A percentile compares a stretch with the other conserved stretches of the same genome.
phyloP scores from a whole-genome alignment of 92 coral and sea anemone genomes.

The Nematostella vectensis region DNA sequence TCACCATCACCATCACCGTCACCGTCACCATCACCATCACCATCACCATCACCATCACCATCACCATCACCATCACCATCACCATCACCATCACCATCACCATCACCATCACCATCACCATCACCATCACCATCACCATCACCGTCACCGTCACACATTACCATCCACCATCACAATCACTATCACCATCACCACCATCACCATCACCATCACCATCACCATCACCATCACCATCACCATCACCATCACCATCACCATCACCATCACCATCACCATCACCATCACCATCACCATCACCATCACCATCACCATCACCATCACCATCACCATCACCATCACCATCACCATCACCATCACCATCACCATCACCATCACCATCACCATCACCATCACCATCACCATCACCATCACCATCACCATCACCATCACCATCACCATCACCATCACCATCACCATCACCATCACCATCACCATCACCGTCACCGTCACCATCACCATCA shows the following conservation, averaged over 20 bases:
- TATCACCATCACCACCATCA: constrained; percentile 4
- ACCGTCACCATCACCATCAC: constrained; percentile 4
- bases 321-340: constrained; percentile 4
- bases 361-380: constrained; percentile 4
- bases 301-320: constrained; percentile 4
- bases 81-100: constrained; percentile 4
- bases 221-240: constrained; percentile 4
- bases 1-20: constrained; percentile 4
- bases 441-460: constrained; percentile 4
- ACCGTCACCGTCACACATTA: constrained; percentile 4
- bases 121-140: constrained; percentile 4
- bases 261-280: constrained; percentile 4
- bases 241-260: constrained; percentile 4
- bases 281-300: constrained; percentile 4
- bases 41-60: constrained; percentile 4
- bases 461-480: constrained; percentile 4
- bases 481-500: constrained; percentile 4
- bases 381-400: constrained; percentile 4
- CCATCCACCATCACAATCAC: no score
- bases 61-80: constrained; percentile 4
- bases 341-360: constrained; percentile 4
- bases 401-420: constrained; percentile 4
- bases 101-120: constrained; percentile 4
- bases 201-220: constrained; percentile 4
- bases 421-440: constrained; percentile 4